Conservation (phyloP, 2,113 vertebrate genomes). For the Dissostichus mawsoni region DNA sequence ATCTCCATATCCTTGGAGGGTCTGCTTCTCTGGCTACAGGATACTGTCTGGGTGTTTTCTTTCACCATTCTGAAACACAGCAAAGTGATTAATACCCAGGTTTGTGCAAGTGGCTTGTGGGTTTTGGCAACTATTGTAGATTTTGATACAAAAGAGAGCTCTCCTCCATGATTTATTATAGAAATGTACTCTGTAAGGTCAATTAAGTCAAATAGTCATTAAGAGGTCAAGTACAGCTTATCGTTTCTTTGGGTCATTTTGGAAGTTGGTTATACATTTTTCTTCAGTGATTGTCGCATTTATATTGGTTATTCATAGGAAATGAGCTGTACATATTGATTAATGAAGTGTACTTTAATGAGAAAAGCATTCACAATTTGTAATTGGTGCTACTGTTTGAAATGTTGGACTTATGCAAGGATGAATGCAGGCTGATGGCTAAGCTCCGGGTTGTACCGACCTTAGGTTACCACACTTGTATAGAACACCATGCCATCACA, state of each 20-base stretch:
- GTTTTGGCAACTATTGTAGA: conserved; percentile 48
- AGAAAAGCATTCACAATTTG: background rate
- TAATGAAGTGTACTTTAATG: background rate
- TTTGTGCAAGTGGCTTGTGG: conserved; percentile 44
- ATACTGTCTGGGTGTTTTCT: conserved; percentile 54
- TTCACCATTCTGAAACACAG: conserved; percentile 52
- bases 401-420: background rate
- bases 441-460: conserved; percentile 34
- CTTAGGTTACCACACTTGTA: conserved; percentile 42
- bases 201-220: background rate
- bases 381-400: background rate
- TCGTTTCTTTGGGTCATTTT: background rate
- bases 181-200: background rate
- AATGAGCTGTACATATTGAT: background rate
- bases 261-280: too few species aligned
- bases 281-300: background rate
- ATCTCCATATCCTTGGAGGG: conserved; percentile 50
- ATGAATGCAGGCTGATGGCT: conserved; percentile 18
- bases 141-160: conserved; percentile 31
- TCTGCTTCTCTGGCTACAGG: conserved; percentile 36
- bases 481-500: conserved; percentile 29
- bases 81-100: conserved; percentile 46
- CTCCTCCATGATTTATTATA: conserved; percentile 18
- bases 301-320: background rate
- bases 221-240: background rate